Conservation (phyloP, 2,888 invertebrate species). For the Drosophila trichaetosa region DNA sequence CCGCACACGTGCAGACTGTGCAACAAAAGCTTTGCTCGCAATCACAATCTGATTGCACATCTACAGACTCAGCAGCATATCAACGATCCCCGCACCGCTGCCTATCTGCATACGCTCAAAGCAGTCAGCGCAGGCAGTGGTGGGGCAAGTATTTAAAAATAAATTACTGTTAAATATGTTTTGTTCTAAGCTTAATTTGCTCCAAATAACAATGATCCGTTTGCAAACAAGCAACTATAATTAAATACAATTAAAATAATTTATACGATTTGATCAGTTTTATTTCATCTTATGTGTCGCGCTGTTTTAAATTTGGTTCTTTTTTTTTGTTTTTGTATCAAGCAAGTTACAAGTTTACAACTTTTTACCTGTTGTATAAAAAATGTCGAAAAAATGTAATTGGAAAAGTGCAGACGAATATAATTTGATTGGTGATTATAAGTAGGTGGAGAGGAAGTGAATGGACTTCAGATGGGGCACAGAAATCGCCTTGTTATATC, state of each 20-base stretch:
- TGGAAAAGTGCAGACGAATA: conserved; percentile 47
- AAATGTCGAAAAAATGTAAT: conserved; percentile 52
- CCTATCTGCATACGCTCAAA: conserved; percentile 49
- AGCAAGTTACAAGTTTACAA: conserved; percentile 51
- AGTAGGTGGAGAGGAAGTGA: conserved; percentile 9
- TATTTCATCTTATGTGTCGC: conserved; percentile 48
- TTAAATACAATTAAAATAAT: neutral
- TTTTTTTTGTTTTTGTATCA: neutral
- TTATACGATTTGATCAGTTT: conserved; percentile 45
- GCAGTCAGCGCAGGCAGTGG: neutral
- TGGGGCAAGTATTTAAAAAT: neutral
- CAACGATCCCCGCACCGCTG: conserved; percentile 76
- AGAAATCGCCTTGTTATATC: conserved; percentile 12
- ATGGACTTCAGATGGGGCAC: conserved; percentile 9
- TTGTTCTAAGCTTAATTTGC: neutral
- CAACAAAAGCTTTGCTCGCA: conserved; percentile 82
- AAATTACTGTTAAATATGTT: neutral
- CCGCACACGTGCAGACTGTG: conserved; percentile 83
- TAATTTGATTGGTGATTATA: conserved; percentile 39
- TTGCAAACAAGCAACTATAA: neutral
- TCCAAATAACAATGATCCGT: neutral
- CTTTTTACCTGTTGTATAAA: conserved; percentile 54
- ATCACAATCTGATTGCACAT: conserved; percentile 84
- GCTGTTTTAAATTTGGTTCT: neutral
- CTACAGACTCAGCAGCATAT: conserved; percentile 82